These are phyloP conservation scores for Dipodomys spectabilis DNA, from an alignment of 2,113 vertebrate species.

Conservation along the genomic window DNA sequence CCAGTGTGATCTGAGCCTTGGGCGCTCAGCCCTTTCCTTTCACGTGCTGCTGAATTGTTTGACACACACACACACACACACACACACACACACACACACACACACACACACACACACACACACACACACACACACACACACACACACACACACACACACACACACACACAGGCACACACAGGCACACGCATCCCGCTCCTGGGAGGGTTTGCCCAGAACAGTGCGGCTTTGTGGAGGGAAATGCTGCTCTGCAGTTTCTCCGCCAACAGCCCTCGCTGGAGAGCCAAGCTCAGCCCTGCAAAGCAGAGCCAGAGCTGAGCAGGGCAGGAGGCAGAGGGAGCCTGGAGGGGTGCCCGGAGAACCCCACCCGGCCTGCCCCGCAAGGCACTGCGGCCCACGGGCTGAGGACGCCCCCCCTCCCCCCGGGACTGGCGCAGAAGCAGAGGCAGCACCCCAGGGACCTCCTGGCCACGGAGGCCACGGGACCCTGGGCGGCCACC, in stretches of 20 bases:
- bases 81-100: too few species aligned
- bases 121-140: constrained; percentile 83
- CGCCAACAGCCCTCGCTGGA: constrained; percentile 80
- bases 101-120: too few species aligned
- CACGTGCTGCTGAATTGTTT: constrained; percentile 91
- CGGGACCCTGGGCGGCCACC: neutral
- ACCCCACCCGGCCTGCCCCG: neutral
- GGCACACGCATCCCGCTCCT: constrained; percentile 75
- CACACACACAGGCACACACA: too few species aligned
- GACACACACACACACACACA: constrained; percentile 84
- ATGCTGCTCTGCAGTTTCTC: constrained; percentile 81
- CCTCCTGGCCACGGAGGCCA: accelerated
- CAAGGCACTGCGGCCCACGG: too few species aligned
- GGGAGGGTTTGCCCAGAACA: constrained; percentile 88
- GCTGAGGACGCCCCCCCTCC: neutral
- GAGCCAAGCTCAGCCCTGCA: constrained; percentile 81
- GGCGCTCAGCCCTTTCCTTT: constrained; percentile 84
- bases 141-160: too few species aligned
- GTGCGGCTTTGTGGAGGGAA: constrained; percentile 88
- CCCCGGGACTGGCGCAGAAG: neutral
- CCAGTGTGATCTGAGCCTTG: constrained; percentile 47
- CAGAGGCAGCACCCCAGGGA: neutral
- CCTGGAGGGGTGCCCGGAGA: neutral
- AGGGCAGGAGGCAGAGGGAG: neutral
- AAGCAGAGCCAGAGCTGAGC: neutral